phyloP scores from a whole-genome alignment of 2,888 invertebrate genomes.

The Gnatocerus cornutus region DNA sequence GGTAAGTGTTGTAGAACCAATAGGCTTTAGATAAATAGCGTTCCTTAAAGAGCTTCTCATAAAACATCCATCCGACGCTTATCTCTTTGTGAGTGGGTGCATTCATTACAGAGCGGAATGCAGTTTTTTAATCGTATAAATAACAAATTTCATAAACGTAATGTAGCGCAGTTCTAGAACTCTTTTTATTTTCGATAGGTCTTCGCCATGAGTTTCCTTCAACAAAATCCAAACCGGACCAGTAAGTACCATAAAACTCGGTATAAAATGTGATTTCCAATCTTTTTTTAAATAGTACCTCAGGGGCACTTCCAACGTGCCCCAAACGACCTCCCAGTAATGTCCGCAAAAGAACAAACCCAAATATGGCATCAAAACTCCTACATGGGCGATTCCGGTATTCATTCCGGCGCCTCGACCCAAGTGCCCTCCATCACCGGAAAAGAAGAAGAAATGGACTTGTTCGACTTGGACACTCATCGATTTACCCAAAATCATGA shows the following conservation, averaged over 20 bases:
- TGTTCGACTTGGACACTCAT: conserved; percentile 90
- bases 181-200: conserved; percentile 23
- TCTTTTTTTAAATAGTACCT: conserved; percentile 16
- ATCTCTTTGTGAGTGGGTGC: conserved; percentile 45
- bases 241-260: conserved; percentile 77
- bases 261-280: neutral
- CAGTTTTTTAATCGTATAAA: conserved; percentile 8
- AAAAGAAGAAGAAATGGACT: conserved; percentile 95
- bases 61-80: conserved; percentile 7
- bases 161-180: neutral
- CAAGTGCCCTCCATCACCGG: conserved; percentile 95
- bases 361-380: conserved; percentile 97
- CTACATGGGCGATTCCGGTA: conserved; percentile 95
- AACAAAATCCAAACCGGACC: conserved; percentile 83
- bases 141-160: neutral
- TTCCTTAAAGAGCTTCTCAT: conserved; percentile 9
- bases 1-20: conserved; percentile 19
- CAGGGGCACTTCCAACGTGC: conserved; percentile 82
- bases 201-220: conserved; percentile 91
- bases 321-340: conserved; percentile 86
- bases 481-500: conserved; percentile 96
- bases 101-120: conserved; percentile 29
- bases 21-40: conserved; percentile 5
- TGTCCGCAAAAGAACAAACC: conserved; percentile 89
- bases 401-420: conserved; percentile 95